Evolutionary conservation across 2,888 invertebrate species (phyloP).

Genomic region (Cephus pulcher): DNA sequence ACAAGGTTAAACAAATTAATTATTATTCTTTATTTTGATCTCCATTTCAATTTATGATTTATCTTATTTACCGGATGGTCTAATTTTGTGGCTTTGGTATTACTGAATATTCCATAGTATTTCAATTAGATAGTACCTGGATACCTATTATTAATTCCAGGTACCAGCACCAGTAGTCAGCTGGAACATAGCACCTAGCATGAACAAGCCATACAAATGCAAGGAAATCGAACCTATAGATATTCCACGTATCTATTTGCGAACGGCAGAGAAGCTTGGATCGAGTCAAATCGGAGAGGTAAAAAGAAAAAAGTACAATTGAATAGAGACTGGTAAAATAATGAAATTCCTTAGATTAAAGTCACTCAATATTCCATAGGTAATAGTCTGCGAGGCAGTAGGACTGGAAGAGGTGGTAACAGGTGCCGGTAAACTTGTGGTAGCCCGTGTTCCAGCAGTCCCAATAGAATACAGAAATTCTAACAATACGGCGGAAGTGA

Average conservation of each 20-base stretch:
- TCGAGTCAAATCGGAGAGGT: conserved; percentile 73
- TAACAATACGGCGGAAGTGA: conserved; percentile 64
- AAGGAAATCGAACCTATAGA: conserved; percentile 71
- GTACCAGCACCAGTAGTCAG: conserved; percentile 70
- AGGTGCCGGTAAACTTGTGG: conserved; percentile 68
- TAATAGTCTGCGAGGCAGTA: conserved; percentile 70
- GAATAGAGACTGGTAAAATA: neutral
- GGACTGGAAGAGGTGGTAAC: conserved; percentile 68
- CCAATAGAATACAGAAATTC: conserved; percentile 64
- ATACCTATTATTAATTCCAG: conserved; percentile 51
- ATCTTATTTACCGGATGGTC: too few relatives aligned
- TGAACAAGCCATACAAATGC: conserved; percentile 72
- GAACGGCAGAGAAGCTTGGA: conserved; percentile 71
- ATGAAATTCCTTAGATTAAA: neutral
- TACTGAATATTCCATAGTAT: neutral
- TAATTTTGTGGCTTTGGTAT: neutral
- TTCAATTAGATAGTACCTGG: neutral
- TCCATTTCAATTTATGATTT: too few relatives aligned
- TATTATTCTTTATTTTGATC: neutral
- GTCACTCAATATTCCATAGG: conserved; percentile 56
- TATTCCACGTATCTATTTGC: conserved; percentile 70
- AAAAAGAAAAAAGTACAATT: neutral
- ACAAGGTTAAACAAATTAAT: conserved; percentile 63
- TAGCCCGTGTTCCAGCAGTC: conserved; percentile 67
- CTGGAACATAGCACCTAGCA: conserved; percentile 74